A percentile compares a stretch with the other conserved stretches of the same genome.
phyloP scores from a whole-genome alignment of 2,113 vertebrate genomes.

The Grammomys dolichurus region DNA sequence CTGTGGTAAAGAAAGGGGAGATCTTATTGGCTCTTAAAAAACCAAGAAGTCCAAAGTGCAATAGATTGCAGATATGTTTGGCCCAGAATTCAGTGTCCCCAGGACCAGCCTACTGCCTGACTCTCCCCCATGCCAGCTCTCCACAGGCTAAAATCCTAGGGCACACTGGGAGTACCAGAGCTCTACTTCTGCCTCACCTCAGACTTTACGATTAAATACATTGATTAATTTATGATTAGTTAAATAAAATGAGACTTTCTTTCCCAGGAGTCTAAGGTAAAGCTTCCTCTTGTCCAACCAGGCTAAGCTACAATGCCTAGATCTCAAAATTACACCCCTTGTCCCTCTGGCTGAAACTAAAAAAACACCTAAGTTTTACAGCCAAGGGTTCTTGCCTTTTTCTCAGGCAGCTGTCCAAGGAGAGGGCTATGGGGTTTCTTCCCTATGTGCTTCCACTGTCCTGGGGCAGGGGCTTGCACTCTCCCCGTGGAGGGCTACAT shows the following conservation, averaged over 20 bases:
- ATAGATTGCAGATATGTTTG: not conserved
- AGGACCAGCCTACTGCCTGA: not conserved
- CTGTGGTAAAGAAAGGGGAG: not conserved
- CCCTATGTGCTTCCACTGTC: not conserved
- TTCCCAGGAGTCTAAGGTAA: not conserved
- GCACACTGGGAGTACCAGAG: fast-evolving
- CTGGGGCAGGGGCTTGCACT: not conserved
- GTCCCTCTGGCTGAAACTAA: not conserved
- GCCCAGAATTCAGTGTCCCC: not conserved
- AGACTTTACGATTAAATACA: not conserved
- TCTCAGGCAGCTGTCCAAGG: too few relatives aligned
- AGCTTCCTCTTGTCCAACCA: not conserved
- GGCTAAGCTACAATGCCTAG: not conserved
- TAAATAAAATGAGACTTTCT: not conserved
- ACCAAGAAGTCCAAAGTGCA: not conserved
- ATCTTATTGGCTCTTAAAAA: not conserved
- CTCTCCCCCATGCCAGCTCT: not conserved
- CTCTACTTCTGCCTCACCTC: not conserved
- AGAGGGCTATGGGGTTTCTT: not conserved
- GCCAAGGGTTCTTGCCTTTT: not conserved
- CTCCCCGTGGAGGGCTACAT: not conserved
- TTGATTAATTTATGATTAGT: too few relatives aligned
- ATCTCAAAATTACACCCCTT: not conserved
- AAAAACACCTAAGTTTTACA: not conserved
- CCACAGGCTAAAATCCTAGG: not conserved